phyloP scores from a whole-genome alignment of 2,888 invertebrate genomes.

The Theristus sp. region DNA sequence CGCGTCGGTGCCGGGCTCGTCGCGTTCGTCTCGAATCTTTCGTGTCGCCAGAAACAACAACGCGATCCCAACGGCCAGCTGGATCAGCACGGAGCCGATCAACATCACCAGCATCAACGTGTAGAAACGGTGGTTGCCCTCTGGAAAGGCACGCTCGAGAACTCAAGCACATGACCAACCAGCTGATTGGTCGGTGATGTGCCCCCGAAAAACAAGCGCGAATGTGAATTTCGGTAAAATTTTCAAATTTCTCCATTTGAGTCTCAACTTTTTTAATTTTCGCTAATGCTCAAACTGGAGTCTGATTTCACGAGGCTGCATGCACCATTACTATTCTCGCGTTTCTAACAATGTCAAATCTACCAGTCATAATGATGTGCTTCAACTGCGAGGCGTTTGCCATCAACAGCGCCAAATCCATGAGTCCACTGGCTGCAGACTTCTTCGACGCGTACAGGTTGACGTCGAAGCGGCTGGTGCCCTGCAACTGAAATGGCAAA shows the following conservation, averaged over 20 bases:
- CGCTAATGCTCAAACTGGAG: too few species aligned
- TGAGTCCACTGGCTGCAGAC: constrained; percentile 11
- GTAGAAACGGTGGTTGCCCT: constrained; percentile 2
- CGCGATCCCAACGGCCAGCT: neutral
- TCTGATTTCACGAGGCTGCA: too few species aligned
- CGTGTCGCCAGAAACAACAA: neutral
- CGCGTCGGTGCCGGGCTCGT: too few species aligned
- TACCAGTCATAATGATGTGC: constrained; percentile 1
- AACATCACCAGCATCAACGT: neutral
- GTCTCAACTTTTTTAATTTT: too few species aligned
- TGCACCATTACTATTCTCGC: too few species aligned
- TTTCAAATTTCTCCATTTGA: too few species aligned
- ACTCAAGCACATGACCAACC: too few species aligned
- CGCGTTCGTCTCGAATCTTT: too few species aligned
- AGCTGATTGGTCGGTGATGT: too few species aligned
- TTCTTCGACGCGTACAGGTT: constrained; percentile 12
- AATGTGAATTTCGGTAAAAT: too few species aligned
- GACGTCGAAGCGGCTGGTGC: constrained; percentile 5
- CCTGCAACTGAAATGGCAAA: too few species aligned
- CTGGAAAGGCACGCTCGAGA: too few species aligned
- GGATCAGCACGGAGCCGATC: neutral
- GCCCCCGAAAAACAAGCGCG: neutral
- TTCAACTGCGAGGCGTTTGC: constrained; percentile 12
- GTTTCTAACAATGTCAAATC: neutral
- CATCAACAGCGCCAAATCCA: constrained; percentile 11